Evolutionary conservation across 2,797 vertebrate species (phyloP).

Genomic region (Heterohyrax brucei): DNA sequence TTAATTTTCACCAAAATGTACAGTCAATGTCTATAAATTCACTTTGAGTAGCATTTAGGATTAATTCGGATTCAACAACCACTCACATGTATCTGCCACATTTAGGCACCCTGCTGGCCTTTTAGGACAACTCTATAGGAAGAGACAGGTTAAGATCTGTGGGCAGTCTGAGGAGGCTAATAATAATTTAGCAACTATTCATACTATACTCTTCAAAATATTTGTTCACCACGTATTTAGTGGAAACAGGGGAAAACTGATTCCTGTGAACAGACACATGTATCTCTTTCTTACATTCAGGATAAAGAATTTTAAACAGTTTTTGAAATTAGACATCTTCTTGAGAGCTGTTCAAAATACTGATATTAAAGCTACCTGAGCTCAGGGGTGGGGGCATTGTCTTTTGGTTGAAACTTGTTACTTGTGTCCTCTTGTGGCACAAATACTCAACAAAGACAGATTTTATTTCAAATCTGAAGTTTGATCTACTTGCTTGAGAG

Average conservation of each 20-base stretch:
- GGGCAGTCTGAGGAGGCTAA: background rate
- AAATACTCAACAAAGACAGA: slow-evolving; percentile 28
- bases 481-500: background rate
- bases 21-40: slow-evolving; percentile 19
- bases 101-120: background rate
- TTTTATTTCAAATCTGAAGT: slow-evolving; percentile 49
- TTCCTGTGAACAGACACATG: background rate
- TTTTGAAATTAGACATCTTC: slow-evolving; percentile 31
- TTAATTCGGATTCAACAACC: slow-evolving; percentile 11
- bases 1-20: slow-evolving; percentile 40
- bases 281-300: background rate
- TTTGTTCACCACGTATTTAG: background rate
- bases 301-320: background rate
- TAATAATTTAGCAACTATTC: background rate
- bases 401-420: background rate
- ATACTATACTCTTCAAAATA: background rate
- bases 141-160: background rate
- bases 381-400: background rate
- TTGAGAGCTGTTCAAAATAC: slow-evolving; percentile 9
- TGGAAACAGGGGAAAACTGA: background rate
- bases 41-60: slow-evolving; percentile 37
- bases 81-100: background rate
- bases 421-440: background rate
- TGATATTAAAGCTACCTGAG: background rate
- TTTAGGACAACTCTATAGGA: background rate